Evolutionary conservation across 2,797 vertebrate species (phyloP), one percentile per base, ranked within the genome.

Genomic region (Sorex maritimensis): DNA sequence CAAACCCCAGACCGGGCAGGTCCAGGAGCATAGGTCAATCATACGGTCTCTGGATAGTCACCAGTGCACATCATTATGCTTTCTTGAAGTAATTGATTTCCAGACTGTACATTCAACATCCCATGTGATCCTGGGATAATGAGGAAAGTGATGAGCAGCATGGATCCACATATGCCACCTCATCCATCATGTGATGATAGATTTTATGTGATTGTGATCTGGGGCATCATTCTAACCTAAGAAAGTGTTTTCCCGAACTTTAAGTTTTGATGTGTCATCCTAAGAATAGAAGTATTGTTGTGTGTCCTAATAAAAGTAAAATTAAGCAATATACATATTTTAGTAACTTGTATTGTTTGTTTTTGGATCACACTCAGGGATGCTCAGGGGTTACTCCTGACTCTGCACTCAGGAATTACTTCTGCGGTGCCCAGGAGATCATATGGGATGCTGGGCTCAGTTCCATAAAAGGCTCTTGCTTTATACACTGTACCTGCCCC

Each of bases 1-100:
- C 1, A 2, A n/a, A 26, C 15, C 2, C 21, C 0, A 0, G 15
- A 10, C 21, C 2, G 0, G 21, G 4, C 13, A 41, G 14, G 5
- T 19, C 8, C 5, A 13, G 55, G 5, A 21, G 72, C 28, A 15
- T 23, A 61, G 23, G 8, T 14, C 26, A 13, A 55, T 11, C 7
- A 23, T 10, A 3, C 12, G 15, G 28, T 4, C 13, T 38, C 24
- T 28, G 38, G 24, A 19, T 6, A 24, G 4, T 17, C 41, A 21
- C 11, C 30, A 11, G 28, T 11, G 23, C 23, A 1, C 14, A 3
- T 24, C 55, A 61, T 52, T 23, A 1, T 2, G 1, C 13, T 19
- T 21, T 9, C 6, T 13, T 11, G 12, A 4, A 81, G 28, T 24
- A 23, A 38, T 4, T 38, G 12, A 21, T 34, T 49, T 46, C 23